phyloP scores from a whole-genome alignment of 2,888 invertebrate genomes.

The Mythimna loreyi region DNA sequence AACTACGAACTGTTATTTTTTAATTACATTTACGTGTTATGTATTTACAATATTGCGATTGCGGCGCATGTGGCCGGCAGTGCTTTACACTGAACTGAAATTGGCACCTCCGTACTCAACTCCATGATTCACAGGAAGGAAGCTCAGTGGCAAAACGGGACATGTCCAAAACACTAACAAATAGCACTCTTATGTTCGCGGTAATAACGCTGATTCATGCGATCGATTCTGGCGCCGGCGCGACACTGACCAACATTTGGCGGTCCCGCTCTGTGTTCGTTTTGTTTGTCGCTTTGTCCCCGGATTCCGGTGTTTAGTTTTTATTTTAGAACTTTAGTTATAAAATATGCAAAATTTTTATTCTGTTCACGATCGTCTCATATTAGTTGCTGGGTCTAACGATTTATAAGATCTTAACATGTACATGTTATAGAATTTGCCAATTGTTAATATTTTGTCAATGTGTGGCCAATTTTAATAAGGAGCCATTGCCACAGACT shows the following conservation, averaged over 20 bases:
- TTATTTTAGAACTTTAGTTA: constrained; percentile 51
- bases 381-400: neutral
- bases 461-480: neutral
- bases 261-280: constrained; percentile 67
- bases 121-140: constrained; percentile 88
- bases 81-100: constrained; percentile 80
- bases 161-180: constrained; percentile 80
- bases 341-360: constrained; percentile 21
- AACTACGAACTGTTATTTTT: constrained; percentile 54
- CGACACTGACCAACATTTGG: constrained; percentile 81
- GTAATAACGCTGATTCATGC: constrained; percentile 79
- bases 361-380: constrained; percentile 11
- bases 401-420: neutral
- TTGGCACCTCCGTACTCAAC: constrained; percentile 76
- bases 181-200: constrained; percentile 73
- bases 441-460: neutral
- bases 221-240: constrained; percentile 85
- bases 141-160: constrained; percentile 83
- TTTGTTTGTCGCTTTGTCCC: constrained; percentile 56
- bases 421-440: neutral
- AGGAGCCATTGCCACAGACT: neutral
- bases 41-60: constrained; percentile 71
- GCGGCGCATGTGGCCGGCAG: constrained; percentile 74
- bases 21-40: constrained; percentile 67
- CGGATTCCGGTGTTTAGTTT: constrained; percentile 54